Percentiles rank a stretch among this genome's conserved stretches.
Conservation (phyloP, 2,888 invertebrate genomes). For the Hermodice carunculata region DNA sequence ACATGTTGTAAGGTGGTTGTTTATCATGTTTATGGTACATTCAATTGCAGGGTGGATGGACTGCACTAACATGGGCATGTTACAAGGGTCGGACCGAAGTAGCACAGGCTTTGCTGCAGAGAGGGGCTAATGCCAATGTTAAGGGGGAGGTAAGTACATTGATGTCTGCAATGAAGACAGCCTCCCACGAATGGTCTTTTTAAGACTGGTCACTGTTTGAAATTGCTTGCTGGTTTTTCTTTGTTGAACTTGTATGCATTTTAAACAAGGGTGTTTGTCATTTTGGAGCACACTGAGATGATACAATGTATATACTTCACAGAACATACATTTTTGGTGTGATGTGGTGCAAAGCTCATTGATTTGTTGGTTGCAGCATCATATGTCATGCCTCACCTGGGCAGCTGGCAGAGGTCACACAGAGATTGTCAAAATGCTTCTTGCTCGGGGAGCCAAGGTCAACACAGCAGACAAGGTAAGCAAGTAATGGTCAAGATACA, state of each 20-base stretch:
- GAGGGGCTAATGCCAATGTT: slow-evolving; percentile 93
- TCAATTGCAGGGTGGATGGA: slow-evolving; percentile 89
- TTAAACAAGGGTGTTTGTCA: too few species aligned
- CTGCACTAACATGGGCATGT: slow-evolving; percentile 96
- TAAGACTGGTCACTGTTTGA: too few species aligned
- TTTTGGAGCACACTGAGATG: too few species aligned
- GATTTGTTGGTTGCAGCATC: slow-evolving; percentile 77
- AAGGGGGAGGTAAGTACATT: slow-evolving; percentile 83
- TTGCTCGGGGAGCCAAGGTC: slow-evolving; percentile 79
- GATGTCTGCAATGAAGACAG: too few species aligned
- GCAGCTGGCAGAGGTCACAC: slow-evolving; percentile 92
- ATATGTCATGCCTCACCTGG: slow-evolving; percentile 96
- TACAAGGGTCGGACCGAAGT: slow-evolving; percentile 86
- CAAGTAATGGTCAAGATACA: too few species aligned
- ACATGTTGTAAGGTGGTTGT: background rate
- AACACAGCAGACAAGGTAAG: slow-evolving; percentile 67
- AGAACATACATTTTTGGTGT: too few species aligned
- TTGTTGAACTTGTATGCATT: too few species aligned
- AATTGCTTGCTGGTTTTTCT: too few species aligned
- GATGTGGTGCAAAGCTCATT: background rate
- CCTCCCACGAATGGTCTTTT: too few species aligned
- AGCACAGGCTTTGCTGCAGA: slow-evolving; percentile 80
- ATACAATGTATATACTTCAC: too few species aligned
- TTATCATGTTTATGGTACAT: background rate
- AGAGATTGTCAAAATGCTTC: slow-evolving; percentile 84